Percentiles rank a stretch among this genome's conserved stretches.
Conservation (phyloP, 1,140 invertebrate species). For the Apolygus lucorum region DNA sequence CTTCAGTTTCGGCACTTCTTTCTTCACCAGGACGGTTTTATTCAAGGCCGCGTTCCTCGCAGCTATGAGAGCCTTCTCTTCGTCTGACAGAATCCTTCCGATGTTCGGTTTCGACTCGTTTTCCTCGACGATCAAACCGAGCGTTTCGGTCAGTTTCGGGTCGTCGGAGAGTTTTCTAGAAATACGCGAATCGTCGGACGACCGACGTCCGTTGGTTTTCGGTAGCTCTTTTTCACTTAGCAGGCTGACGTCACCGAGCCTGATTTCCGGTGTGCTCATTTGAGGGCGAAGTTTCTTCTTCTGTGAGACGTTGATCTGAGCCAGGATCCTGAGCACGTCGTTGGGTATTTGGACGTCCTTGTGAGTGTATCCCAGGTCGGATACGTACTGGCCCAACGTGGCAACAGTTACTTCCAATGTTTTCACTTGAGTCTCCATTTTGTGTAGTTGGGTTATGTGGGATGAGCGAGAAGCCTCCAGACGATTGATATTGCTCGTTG, state of each 20-base stretch:
- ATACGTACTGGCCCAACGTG: constrained; percentile 52
- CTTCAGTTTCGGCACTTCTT: constrained; percentile 13
- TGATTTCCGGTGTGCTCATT: constrained; percentile 43
- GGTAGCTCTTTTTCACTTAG: not conserved
- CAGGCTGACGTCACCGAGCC: constrained; percentile 44
- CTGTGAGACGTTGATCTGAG: constrained; percentile 45
- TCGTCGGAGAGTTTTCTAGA: not conserved
- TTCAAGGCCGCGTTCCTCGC: not conserved
- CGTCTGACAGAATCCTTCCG: constrained; percentile 20
- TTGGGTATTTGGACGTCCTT: constrained; percentile 53
- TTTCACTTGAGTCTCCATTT: constrained; percentile 53
- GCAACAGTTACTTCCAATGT: constrained; percentile 53
- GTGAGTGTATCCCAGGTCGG: constrained; percentile 47
- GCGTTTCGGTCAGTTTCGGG: not conserved
- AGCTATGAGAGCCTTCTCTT: constrained; percentile 15
- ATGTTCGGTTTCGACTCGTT: not conserved
- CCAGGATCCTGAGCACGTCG: constrained; percentile 53
- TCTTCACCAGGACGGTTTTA: not conserved
- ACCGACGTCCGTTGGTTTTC: too few species aligned
- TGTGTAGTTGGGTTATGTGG: constrained; percentile 49
- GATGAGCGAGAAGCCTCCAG: constrained; percentile 49
- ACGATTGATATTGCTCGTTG: constrained; percentile 51
- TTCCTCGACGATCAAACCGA: not conserved
- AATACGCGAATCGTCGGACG: not conserved
- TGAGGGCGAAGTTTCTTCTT: constrained; percentile 39